A percentile compares a stretch with the other conserved stretches of the same genome.
Evolutionary conservation across 1,140 invertebrate species (phyloP).

Genomic region (Pectinophora gossypiella): DNA sequence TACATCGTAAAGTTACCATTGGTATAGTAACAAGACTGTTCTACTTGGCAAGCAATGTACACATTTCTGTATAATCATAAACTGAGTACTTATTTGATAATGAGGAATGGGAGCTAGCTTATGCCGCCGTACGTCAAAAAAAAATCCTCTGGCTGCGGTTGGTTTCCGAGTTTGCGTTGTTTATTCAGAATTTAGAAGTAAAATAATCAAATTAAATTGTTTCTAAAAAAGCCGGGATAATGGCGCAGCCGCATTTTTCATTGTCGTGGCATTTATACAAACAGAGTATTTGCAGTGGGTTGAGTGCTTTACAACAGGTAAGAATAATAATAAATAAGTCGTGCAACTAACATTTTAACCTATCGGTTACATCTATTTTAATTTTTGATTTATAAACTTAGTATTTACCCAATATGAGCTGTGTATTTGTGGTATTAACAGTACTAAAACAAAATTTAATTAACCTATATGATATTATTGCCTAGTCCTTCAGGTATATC

Average conservation of each 20-base stretch:
- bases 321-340: too few relatives aligned
- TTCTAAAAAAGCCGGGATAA: background rate
- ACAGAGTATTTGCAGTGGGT: constrained; percentile 10
- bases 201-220: too few relatives aligned
- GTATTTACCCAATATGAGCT: too few relatives aligned
- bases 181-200: too few relatives aligned
- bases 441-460: too few relatives aligned
- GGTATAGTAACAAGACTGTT: background rate
- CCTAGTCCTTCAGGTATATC: too few relatives aligned
- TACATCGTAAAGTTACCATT: background rate
- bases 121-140: background rate
- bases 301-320: constrained; percentile 15
- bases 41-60: background rate
- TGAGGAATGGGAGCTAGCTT: too few relatives aligned
- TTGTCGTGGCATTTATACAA: constrained; percentile 6
- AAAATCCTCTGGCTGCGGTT: background rate
- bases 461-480: too few relatives aligned
- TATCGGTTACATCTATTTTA: too few relatives aligned
- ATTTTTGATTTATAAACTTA: too few relatives aligned
- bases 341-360: too few relatives aligned
- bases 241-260: constrained; percentile 5
- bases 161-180: background rate
- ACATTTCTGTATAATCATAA: background rate
- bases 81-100: background rate
- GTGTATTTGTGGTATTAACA: too few relatives aligned